Base-by-base conservation (phyloP, 2,888 invertebrate genomes). In the Eupithecia tripunctaria region DNA sequence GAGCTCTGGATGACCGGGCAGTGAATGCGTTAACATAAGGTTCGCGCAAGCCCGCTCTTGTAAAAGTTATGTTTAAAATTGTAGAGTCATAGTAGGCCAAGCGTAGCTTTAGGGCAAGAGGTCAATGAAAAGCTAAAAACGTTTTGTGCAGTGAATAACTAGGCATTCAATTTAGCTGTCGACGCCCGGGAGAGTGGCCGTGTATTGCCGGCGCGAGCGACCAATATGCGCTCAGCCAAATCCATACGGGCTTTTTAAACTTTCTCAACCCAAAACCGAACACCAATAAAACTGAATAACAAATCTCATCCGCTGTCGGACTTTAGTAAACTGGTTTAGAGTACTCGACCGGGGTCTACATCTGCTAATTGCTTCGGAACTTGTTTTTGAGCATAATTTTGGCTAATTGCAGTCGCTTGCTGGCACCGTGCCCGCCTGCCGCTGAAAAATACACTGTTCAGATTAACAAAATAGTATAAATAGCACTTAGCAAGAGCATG, bases 331-430 rank as follows among this genome's bases (percentile, higher is more conserved):
- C 85, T 84, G 85, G 83, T 88, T 89, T 85, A 88, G 85, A 85
- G 82, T 79, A 83, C 85, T 89, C 86, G 85, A 87, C 86, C 65
- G 69, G 74, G 74, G 85, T 90, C 89, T 89, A 91, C 91, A 91
- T 90, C 91, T 91, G 90, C 89, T 92, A 93, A 93, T 93, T 93
- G 90, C 90, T 92, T 88, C 86, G 79, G 85, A 91, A 92, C 89
- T 92, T 92, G 93, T 93, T 94, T 92, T 92, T 88, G 88, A 89
- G 88, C 90, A 92, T 91, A 91, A 93, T 93, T 93, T 91, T 86
- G 88, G 92, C 92, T 93, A 94, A 94, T 92, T 93, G 91, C 92
- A 86, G 84, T 84, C 87, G 88, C 85, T 88, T 86, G 85, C 87
- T 86, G 92, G 93, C 90, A 79, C 79, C 67, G 78, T 79, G 91